Percentiles rank a stretch among this genome's conserved stretches.
Conservation (phyloP, 2,113 vertebrate genomes). For the Todiramphus saurophagus region DNA sequence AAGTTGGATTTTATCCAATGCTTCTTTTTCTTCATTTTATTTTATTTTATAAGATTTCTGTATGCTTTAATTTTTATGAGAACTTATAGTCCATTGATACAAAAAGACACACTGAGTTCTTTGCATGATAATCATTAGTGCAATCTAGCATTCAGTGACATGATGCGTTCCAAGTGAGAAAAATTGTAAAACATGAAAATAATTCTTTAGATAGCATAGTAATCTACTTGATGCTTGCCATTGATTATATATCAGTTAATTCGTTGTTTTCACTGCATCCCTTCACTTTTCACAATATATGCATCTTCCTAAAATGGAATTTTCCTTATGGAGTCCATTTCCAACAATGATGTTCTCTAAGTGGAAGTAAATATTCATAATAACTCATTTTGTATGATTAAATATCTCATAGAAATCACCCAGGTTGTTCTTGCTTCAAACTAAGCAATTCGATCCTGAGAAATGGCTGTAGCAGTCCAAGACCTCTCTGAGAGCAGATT, state of each 20-base stretch:
- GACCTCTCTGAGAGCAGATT: fast-evolving
- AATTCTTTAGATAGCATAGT: not conserved
- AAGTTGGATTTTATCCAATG: constrained; percentile 11
- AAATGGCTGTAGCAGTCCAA: not conserved
- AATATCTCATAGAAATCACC: not conserved
- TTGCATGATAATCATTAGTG: not conserved
- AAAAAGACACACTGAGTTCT: not conserved
- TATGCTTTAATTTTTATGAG: not conserved
- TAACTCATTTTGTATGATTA: not conserved
- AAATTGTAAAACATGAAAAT: not conserved
- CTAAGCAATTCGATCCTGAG: not conserved
- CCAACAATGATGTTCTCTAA: not conserved
- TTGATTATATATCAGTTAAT: not conserved
- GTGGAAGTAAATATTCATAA: not conserved
- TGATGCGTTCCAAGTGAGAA: not conserved
- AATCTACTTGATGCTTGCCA: not conserved
- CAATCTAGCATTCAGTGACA: not conserved
- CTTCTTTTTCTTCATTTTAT: not conserved
- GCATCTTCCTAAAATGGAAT: not conserved
- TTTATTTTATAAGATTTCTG: not conserved
- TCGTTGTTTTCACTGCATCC: not conserved
- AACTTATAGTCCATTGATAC: not conserved
- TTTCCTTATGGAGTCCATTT: not conserved
- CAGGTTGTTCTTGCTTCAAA: not conserved
- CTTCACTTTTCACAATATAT: not conserved